Evolutionary conservation across 1,140 invertebrate genomes (phyloP).

Genomic region (Lamellibrachia luymesi): DNA sequence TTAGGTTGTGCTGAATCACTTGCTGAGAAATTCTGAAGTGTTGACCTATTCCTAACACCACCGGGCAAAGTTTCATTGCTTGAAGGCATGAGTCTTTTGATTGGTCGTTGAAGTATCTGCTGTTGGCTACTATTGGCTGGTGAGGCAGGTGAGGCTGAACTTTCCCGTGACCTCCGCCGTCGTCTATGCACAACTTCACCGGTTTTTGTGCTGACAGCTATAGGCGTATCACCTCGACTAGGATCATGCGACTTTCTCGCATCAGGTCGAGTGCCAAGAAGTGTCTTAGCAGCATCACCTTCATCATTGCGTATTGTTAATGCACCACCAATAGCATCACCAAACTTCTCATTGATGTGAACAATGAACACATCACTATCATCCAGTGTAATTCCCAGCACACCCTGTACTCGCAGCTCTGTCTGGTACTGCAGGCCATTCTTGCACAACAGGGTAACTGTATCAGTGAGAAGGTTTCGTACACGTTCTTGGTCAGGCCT

Average conservation of each 20-base stretch:
- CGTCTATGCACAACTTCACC: neutral
- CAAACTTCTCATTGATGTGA: conserved; percentile 26
- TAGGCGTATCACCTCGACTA: neutral
- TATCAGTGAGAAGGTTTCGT: conserved; percentile 20
- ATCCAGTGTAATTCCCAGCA: conserved; percentile 29
- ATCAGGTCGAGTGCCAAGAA: neutral
- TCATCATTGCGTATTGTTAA: neutral
- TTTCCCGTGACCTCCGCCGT: neutral
- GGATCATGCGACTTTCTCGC: neutral
- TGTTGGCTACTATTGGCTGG: neutral
- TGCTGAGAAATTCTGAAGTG: too few species aligned
- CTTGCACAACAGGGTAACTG: conserved; percentile 27
- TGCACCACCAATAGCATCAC: conserved; percentile 3
- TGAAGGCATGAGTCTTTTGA: neutral
- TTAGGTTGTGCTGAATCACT: too few species aligned
- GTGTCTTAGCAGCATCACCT: neutral
- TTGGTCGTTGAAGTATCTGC: neutral
- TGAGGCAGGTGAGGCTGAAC: neutral
- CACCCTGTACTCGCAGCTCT: conserved; percentile 22
- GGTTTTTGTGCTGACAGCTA: neutral
- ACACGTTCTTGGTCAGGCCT: conserved; percentile 26
- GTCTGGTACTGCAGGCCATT: conserved; percentile 26
- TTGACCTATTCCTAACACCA: too few species aligned
- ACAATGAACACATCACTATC: conserved; percentile 27
- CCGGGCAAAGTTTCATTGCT: too few species aligned